A percentile compares a stretch with the other conserved stretches of the same genome.
Evolutionary conservation across 2,113 vertebrate species (phyloP).

Genomic region (Microcebus murinus): DNA sequence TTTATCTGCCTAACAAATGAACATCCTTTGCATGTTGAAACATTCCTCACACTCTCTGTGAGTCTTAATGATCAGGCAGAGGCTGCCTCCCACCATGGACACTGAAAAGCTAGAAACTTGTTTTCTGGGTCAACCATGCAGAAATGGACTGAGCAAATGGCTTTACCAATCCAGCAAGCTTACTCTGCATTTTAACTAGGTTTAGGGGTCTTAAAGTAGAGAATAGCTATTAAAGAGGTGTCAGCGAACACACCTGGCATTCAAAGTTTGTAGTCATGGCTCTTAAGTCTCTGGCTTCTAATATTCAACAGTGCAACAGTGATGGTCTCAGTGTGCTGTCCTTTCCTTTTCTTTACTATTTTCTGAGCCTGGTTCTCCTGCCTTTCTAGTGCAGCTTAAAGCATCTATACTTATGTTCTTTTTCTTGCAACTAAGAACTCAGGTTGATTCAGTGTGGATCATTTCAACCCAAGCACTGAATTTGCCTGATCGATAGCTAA

Average conservation of each 20-base stretch:
- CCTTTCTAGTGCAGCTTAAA: neutral
- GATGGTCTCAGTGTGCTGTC: neutral
- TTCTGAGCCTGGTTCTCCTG: neutral
- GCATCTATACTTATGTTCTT: neutral
- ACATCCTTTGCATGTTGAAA: neutral
- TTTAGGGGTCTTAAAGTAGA: neutral
- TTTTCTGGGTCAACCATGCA: neutral
- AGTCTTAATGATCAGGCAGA: neutral
- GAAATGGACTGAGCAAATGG: neutral
- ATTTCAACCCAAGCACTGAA: neutral
- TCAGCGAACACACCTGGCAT: accelerated
- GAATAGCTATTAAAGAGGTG: neutral
- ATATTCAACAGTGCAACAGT: neutral
- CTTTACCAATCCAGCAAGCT: neutral
- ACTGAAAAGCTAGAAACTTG: neutral
- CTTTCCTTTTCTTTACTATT: neutral
- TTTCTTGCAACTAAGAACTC: neutral
- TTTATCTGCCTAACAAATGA: neutral
- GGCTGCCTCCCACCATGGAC: neutral
- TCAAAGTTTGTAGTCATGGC: neutral
- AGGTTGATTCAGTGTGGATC: neutral
- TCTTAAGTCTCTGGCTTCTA: neutral
- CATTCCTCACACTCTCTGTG: accelerated
- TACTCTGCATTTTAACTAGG: neutral
- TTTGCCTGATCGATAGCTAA: neutral